A percentile compares a stretch with the other conserved stretches of the same genome.
These are phyloP conservation scores for Scyliorhinus canicula DNA, from an alignment of 2,797 vertebrate genomes.

Conservation along the genomic window DNA sequence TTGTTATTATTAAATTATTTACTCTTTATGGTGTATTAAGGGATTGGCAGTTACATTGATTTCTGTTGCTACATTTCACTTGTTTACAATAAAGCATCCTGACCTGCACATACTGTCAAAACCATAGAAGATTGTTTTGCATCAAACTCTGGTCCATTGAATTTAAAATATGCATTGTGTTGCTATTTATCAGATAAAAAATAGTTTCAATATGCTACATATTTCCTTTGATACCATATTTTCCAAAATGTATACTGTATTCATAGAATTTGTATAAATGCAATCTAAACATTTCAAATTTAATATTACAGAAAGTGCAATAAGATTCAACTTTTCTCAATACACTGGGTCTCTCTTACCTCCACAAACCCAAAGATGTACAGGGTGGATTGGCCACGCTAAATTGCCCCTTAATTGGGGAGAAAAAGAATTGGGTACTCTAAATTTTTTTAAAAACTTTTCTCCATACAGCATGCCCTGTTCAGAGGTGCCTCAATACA, in stretches of 20 bases:
- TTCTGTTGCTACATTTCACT: not conserved
- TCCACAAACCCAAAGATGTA: no score
- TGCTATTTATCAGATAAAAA: not conserved
- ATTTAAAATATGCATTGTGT: not conserved
- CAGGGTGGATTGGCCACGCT: no score
- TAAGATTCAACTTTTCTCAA: no score
- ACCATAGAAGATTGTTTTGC: not conserved
- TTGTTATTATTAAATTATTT: not conserved
- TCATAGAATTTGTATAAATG: no score
- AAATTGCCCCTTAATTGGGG: no score
- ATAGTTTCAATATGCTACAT: not conserved
- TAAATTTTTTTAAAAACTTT: no score
- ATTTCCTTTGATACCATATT: not conserved
- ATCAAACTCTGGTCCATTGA: not conserved
- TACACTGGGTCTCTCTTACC: no score
- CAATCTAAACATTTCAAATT: no score
- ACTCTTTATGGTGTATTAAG: not conserved
- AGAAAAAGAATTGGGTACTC: no score
- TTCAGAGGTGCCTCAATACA: not conserved
- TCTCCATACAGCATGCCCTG: not conserved
- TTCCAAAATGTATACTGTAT: no score
- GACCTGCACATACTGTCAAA: not conserved
- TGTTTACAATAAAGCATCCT: not conserved
- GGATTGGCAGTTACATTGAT: not conserved
- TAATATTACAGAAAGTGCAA: no score